A percentile compares a stretch with the other conserved stretches of the same genome.
Evolutionary conservation across 2,888 invertebrate genomes (phyloP).

Genomic region (Eupithecia centaureata): DNA sequence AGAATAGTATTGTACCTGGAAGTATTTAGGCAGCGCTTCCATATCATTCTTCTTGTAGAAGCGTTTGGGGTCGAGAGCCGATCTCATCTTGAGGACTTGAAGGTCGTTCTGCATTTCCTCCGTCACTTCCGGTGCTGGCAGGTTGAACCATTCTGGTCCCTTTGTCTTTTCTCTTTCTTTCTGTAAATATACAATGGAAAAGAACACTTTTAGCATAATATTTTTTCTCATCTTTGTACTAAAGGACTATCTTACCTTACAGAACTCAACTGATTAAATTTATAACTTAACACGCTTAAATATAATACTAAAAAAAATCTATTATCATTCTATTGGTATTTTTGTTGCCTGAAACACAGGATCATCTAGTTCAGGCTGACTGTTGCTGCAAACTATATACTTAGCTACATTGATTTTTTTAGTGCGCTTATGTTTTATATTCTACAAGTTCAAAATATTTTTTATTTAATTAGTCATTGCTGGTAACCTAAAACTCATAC

Average conservation of each 20-base stretch:
- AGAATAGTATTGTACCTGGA: conserved; percentile 86
- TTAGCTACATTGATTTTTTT: too few relatives aligned
- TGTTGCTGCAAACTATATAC: too few relatives aligned
- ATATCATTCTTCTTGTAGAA: conserved; percentile 97
- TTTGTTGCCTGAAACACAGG: too few relatives aligned
- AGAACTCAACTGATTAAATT: too few relatives aligned
- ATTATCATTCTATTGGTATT: too few relatives aligned
- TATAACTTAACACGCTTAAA: too few relatives aligned
- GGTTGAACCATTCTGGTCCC: conserved; percentile 94
- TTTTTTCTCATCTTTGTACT: too few relatives aligned
- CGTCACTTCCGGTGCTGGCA: conserved; percentile 94
- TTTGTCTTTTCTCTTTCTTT: conserved; percentile 90
- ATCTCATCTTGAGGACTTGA: conserved; percentile 95
- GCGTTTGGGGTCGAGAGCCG: conserved; percentile 94
- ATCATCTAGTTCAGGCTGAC: too few relatives aligned
- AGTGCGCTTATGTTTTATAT: too few relatives aligned
- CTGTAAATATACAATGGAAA: conserved; percentile 65
- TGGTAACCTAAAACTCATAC: conserved; percentile 55
- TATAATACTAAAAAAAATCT: too few relatives aligned
- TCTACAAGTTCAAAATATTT: too few relatives aligned
- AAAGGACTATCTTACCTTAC: too few relatives aligned
- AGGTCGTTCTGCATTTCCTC: conserved; percentile 95
- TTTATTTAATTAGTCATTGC: background rate
- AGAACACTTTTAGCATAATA: background rate
- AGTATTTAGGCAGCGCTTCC: conserved; percentile 95